These are phyloP conservation scores for Garrulus glandarius DNA, from an alignment of 2,797 vertebrate species.

Conservation along the genomic window DNA sequence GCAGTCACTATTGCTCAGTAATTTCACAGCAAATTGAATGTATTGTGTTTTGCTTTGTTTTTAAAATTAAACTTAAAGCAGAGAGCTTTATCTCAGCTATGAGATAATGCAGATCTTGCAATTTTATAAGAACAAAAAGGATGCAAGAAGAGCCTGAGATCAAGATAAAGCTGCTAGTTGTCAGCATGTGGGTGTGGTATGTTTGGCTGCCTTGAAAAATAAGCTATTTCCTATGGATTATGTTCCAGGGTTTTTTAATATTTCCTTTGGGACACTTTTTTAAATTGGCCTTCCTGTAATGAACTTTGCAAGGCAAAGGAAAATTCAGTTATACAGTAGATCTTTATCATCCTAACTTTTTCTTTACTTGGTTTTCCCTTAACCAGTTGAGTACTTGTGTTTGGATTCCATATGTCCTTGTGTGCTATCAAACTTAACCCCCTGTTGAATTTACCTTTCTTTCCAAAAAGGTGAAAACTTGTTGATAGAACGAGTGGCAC, in stretches of 20 bases:
- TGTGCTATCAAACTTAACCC: not conserved
- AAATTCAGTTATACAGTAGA: constrained; percentile 54
- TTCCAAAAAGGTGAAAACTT: constrained; percentile 79
- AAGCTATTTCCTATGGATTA: constrained; percentile 73
- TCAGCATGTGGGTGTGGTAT: constrained; percentile 44
- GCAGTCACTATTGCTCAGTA: not conserved
- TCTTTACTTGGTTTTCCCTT: not conserved
- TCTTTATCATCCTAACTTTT: constrained; percentile 26
- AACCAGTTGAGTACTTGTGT: not conserved
- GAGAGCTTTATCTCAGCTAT: not conserved
- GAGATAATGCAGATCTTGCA: constrained; percentile 11
- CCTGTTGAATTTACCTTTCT: not conserved
- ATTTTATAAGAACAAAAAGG: constrained; percentile 24
- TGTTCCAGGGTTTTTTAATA: constrained; percentile 71
- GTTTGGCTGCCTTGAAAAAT: constrained; percentile 75
- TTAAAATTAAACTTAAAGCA: not conserved
- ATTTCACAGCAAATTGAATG: not conserved
- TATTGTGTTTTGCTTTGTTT: not conserved
- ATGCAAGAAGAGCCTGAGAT: constrained; percentile 34
- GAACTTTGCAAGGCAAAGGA: constrained; percentile 70
- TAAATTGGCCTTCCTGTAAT: constrained; percentile 62
- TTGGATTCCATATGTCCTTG: not conserved
- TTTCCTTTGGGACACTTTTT: constrained; percentile 81
- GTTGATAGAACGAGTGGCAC: constrained; percentile 86
- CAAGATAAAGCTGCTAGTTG: constrained; percentile 55